Conservation (phyloP, 2,888 invertebrate genomes). For the Saturnia pavonia region DNA sequence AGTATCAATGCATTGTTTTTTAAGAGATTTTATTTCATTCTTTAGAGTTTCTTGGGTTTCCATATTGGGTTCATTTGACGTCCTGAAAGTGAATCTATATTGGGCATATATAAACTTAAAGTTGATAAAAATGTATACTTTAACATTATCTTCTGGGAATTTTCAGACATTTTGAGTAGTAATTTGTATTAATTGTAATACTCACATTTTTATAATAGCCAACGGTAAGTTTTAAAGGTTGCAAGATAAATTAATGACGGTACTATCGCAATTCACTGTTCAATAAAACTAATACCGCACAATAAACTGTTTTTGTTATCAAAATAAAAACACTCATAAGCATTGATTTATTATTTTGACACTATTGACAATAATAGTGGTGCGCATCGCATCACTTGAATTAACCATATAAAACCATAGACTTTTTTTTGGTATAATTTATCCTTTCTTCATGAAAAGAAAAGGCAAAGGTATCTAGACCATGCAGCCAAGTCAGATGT, state of each 20-base stretch:
- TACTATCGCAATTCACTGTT: not conserved
- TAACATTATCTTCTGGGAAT: not conserved
- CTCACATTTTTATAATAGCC: not conserved
- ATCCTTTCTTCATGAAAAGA: too few species aligned
- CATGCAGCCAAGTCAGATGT: too few species aligned
- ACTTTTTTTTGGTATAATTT: too few species aligned
- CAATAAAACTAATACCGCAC: not conserved
- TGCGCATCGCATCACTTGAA: not conserved
- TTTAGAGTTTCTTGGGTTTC: conserved; percentile 51
- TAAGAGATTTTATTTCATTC: conserved; percentile 55
- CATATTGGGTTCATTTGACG: conserved; percentile 49
- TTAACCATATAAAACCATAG: not conserved
- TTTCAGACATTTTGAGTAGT: not conserved
- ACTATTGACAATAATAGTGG: not conserved
- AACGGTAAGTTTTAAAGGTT: not conserved
- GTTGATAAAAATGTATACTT: not conserved
- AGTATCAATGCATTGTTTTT: conserved; percentile 53
- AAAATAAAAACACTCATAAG: not conserved
- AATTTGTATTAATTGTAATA: not conserved
- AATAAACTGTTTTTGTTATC: not conserved
- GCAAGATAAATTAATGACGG: not conserved
- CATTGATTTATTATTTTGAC: not conserved
- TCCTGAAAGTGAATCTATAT: conserved; percentile 39
- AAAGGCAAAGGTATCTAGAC: too few species aligned
- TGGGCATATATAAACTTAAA: not conserved